Percentiles rank a stretch among this genome's conserved stretches.
phyloP scores from a whole-genome alignment of 1,140 invertebrate species.

The Drosophila neocordata region DNA sequence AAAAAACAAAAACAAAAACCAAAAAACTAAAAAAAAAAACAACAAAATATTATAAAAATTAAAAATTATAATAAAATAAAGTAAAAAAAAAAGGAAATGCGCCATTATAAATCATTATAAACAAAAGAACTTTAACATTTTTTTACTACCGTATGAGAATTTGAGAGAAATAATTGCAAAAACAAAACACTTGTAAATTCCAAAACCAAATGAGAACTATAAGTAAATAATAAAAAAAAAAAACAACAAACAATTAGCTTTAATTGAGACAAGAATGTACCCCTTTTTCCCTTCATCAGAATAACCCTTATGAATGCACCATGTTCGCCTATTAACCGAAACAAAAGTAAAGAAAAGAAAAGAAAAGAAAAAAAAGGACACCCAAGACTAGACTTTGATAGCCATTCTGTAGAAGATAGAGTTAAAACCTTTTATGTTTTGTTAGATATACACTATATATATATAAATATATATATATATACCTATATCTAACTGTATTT shows the following conservation, averaged over 20 bases:
- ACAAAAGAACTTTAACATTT: conserved; percentile 56
- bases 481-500: conserved; percentile 1
- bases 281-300: conserved; percentile 17
- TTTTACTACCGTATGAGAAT: conserved; percentile 50
- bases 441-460: conserved; percentile 8
- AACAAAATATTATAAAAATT: neutral
- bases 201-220: too few species aligned
- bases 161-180: conserved; percentile 28
- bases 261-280: conserved; percentile 42
- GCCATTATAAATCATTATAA: neutral
- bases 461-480: neutral
- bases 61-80: conserved; percentile 39
- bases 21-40: conserved; percentile 42
- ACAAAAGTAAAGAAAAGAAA: conserved; percentile 16
- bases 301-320: conserved; percentile 47
- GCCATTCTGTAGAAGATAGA: conserved; percentile 43
- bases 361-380: conserved; percentile 25
- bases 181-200: too few species aligned
- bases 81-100: conserved; percentile 26
- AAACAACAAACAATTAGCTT: conserved; percentile 61
- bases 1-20: conserved; percentile 50
- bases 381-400: conserved; percentile 58
- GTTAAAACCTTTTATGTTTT: neutral
- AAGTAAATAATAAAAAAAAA: conserved; percentile 35
- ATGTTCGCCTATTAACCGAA: conserved; percentile 44